Evolutionary conservation across 2,797 vertebrate species (phyloP).

Genomic region (Esox lucius): DNA sequence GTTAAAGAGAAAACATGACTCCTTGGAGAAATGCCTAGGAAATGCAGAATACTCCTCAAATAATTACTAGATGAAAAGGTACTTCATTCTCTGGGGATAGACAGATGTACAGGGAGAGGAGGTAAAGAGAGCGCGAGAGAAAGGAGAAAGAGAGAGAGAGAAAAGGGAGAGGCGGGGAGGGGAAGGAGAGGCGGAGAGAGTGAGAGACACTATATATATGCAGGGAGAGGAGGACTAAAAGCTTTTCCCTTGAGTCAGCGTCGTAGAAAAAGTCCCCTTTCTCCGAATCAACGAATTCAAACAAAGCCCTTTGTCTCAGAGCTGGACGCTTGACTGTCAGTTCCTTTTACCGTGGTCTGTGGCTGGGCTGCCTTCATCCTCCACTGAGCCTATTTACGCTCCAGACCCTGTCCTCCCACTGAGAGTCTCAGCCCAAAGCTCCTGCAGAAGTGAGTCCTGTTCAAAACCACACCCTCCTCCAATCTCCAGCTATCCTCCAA

Average conservation of each 20-base stretch:
- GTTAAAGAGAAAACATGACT: background rate
- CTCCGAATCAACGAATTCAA: conserved; percentile 13
- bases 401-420: conserved; percentile 15
- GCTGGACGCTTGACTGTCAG: conserved; percentile 36
- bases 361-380: conserved; percentile 29
- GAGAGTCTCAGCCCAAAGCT: conserved; percentile 25
- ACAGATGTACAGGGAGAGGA: background rate
- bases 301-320: conserved; percentile 27
- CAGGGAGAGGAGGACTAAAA: background rate
- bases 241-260: conserved; percentile 4
- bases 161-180: background rate
- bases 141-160: background rate
- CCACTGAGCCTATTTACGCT: conserved; percentile 29
- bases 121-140: conserved; percentile 9
- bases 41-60: conserved; percentile 26
- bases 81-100: conserved; percentile 12
- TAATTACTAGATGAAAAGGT: conserved; percentile 32
- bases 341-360: conserved; percentile 27
- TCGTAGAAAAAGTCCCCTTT: conserved; percentile 17
- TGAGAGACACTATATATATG: background rate
- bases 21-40: conserved; percentile 27
- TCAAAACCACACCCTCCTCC: background rate
- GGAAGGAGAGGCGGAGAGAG: background rate
- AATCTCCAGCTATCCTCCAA: background rate
- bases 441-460: background rate